phyloP scores from a whole-genome alignment of 2,797 vertebrate genomes.

The Coilia nasus region DNA sequence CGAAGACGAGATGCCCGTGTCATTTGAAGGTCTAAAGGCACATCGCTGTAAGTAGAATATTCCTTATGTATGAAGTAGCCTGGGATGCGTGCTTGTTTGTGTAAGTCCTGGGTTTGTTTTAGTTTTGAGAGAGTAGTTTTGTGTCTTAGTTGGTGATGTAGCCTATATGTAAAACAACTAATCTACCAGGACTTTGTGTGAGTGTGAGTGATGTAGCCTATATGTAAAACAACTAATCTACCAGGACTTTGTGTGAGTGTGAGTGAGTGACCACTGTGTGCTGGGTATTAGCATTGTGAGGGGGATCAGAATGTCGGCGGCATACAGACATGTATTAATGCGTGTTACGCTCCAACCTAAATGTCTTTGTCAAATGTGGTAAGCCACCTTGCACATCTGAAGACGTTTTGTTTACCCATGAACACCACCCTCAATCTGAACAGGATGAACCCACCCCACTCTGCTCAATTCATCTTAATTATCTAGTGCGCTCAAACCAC shows the following conservation, averaged over 20 bases:
- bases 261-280: neutral
- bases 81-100: neutral
- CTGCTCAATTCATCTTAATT: too few species aligned
- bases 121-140: neutral
- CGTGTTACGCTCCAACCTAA: neutral
- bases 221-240: too few species aligned
- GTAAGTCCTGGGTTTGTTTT: slow-evolving; percentile 16
- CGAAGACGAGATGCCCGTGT: slow-evolving; percentile 88
- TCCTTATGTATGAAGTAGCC: too few species aligned
- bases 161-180: too few species aligned
- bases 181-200: neutral
- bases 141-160: neutral
- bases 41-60: slow-evolving; percentile 85
- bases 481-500: too few species aligned
- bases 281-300: neutral
- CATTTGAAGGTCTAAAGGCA: slow-evolving; percentile 90
- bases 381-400: too few species aligned
- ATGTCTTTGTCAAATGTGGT: neutral
- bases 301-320: neutral
- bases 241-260: neutral
- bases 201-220: neutral
- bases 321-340: neutral
- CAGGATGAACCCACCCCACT: too few species aligned
- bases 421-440: too few species aligned
- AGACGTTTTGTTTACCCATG: too few species aligned